Base-by-base conservation (phyloP, 1,140 invertebrate genomes). In the Laupala kohalensis region DNA sequence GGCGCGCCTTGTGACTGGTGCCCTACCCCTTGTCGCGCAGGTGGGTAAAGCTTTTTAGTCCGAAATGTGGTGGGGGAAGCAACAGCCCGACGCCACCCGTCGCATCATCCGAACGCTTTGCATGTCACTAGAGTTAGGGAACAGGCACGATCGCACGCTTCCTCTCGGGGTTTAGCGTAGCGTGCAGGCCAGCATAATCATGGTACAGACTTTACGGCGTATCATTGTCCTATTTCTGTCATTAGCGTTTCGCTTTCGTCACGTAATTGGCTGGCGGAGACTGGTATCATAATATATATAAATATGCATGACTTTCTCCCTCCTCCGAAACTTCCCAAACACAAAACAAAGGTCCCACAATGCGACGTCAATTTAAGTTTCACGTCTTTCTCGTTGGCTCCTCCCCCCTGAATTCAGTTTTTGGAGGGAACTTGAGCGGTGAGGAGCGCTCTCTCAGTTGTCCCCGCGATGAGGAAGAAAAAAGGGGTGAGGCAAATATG, bases 121-220 rank as follows among this genome's bases (percentile, higher is more conserved):
- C 37, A 53, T 53, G 65, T 66, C 65, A 66, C 24, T 66, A 66
- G 65, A 27, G 65, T 66, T 25, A 66, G 24, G 26, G 65, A 15
- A n/a, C 24, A 25, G 65, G 9, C 65, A 68, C 25, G 29, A 68
- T n/a, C 19, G 67, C 26, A 15, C 19, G 15, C 29, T 25, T 28
- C n/a, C n/a, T n/a, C 13, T 29, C 9, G 19, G 27, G 26, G 25
- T n/a, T 68, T 19, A 68, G 15, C 25, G 26, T 37, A 67, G 15
- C 23, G 6, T 68, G 19, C 28, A 30, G 27, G 27, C 24, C 67
- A 37, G 27, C 19, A 30, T 19, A n/a, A 68, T 24, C 27, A 68
- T 68, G 67, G 67, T 68, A 68, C 67, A 68, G 23, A 12, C 28
- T 68, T 68, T 9, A n/a, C 25, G 67, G 28, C 29, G 67, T 68